These are phyloP conservation scores for Drosophila nr. fundita DNA, from an alignment of 2,888 invertebrate species.

Conservation along the genomic window DNA sequence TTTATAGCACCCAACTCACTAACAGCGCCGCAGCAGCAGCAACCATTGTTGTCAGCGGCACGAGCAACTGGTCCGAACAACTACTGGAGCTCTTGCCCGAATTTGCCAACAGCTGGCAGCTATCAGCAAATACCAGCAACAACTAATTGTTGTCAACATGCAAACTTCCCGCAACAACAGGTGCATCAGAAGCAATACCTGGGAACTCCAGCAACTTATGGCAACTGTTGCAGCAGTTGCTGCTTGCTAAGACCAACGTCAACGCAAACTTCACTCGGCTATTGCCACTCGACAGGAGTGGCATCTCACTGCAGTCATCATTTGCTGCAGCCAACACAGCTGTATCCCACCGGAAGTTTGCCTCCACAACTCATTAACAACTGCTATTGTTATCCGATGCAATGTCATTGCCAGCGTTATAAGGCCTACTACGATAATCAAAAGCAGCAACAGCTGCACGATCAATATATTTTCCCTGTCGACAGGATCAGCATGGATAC, in stretches of 20 bases:
- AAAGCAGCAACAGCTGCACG: slow-evolving; percentile 20
- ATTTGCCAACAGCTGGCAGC: not conserved
- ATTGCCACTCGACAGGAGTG: not conserved
- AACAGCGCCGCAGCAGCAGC: slow-evolving; percentile 5
- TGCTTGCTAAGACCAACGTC: slow-evolving; percentile 29
- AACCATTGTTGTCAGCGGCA: slow-evolving; percentile 16
- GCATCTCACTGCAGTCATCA: slow-evolving; percentile 14
- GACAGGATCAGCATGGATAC: not conserved
- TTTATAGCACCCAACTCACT: slow-evolving; percentile 25
- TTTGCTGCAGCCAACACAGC: slow-evolving; percentile 18
- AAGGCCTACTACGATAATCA: slow-evolving; percentile 14
- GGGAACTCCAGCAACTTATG: slow-evolving; percentile 20
- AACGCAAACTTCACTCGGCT: slow-evolving; percentile 6
- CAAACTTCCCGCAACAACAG: slow-evolving; percentile 1
- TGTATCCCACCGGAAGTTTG: slow-evolving; percentile 11
- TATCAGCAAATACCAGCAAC: slow-evolving; percentile 21
- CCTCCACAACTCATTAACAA: not conserved
- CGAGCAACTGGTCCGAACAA: slow-evolving; percentile 17
- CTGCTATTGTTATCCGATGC: slow-evolving; percentile 25
- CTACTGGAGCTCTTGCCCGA: slow-evolving; percentile 16
- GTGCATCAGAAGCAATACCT: slow-evolving; percentile 2
- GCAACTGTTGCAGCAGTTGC: slow-evolving; percentile 35
- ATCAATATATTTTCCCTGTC: not conserved
- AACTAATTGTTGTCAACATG: slow-evolving; percentile 4
- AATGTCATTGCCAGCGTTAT: slow-evolving; percentile 18